Percentiles rank a stretch among this genome's conserved stretches.
These are phyloP conservation scores for Xenotilapia longispinis DNA, from an alignment of 2,113 vertebrate species.

Conservation along the genomic window DNA sequence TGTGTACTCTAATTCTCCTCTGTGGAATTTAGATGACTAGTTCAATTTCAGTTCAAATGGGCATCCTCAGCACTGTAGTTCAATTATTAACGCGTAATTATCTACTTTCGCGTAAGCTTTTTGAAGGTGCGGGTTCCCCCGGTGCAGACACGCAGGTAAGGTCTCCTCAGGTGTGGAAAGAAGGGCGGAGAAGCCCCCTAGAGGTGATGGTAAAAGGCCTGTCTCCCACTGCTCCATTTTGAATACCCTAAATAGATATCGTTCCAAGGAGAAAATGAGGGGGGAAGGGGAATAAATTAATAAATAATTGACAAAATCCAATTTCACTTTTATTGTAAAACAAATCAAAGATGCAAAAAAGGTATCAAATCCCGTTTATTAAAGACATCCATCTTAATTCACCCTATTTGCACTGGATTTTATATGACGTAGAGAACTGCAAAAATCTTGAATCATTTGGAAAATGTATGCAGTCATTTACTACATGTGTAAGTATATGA, in stretches of 20 bases:
- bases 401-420: background rate
- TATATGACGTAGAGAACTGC: background rate
- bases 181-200: background rate
- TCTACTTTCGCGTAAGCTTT: background rate
- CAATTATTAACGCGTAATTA: background rate
- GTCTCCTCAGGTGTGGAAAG: constrained; percentile 1
- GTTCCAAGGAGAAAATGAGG: background rate
- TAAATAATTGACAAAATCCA: background rate
- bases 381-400: background rate
- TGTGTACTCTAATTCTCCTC: background rate
- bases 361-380: background rate
- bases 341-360: background rate
- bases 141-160: constrained; percentile 12
- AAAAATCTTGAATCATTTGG: background rate
- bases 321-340: background rate
- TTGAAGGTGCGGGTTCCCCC: background rate
- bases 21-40: background rate
- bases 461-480: background rate
- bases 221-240: background rate
- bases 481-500: background rate
- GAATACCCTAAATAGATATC: background rate
- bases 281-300: background rate
- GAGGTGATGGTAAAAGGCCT: background rate
- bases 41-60: background rate
- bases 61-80: background rate